Conservation (phyloP, 2,888 invertebrate genomes). For the Schizotus pectinicornis region DNA sequence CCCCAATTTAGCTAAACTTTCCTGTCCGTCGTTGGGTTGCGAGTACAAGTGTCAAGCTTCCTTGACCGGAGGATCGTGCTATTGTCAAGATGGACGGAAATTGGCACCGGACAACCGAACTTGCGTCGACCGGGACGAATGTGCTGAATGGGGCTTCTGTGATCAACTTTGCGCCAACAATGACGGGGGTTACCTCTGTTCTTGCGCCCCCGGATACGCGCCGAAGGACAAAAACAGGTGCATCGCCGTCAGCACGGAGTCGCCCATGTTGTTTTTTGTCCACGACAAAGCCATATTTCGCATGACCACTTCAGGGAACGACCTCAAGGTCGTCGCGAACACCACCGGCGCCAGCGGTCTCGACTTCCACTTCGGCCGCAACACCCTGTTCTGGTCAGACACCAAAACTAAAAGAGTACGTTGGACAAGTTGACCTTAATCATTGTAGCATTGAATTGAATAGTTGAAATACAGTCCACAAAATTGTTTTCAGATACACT, state of each 20-base stretch:
- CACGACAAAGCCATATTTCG: constrained; percentile 75
- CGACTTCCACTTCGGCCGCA: constrained; percentile 80
- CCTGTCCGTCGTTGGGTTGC: constrained; percentile 86
- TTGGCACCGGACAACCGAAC: constrained; percentile 84
- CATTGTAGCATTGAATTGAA: not conserved
- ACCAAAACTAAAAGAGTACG: constrained; percentile 81
- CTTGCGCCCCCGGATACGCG: constrained; percentile 71
- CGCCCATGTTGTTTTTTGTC: constrained; percentile 70
- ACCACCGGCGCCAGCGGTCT: constrained; percentile 86
- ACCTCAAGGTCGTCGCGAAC: constrained; percentile 72
- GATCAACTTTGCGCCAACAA: constrained; percentile 93
- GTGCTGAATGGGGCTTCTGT: constrained; percentile 90
- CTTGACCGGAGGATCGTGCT: constrained; percentile 87
- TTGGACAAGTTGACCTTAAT: not conserved
- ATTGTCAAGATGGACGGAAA: constrained; percentile 84
- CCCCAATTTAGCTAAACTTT: constrained; percentile 70
- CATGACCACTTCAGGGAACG: constrained; percentile 72
- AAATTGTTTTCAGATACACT: constrained; percentile 63
- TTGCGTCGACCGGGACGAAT: constrained; percentile 92
- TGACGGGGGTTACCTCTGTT: constrained; percentile 83
- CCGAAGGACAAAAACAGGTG: constrained; percentile 66
- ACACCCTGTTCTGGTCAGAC: constrained; percentile 89
- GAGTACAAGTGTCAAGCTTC: constrained; percentile 92
- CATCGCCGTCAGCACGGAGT: constrained; percentile 65
- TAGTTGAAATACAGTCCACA: not conserved